Base-by-base conservation (phyloP, 2,888 invertebrate genomes). In the Belgica antarctica region DNA sequence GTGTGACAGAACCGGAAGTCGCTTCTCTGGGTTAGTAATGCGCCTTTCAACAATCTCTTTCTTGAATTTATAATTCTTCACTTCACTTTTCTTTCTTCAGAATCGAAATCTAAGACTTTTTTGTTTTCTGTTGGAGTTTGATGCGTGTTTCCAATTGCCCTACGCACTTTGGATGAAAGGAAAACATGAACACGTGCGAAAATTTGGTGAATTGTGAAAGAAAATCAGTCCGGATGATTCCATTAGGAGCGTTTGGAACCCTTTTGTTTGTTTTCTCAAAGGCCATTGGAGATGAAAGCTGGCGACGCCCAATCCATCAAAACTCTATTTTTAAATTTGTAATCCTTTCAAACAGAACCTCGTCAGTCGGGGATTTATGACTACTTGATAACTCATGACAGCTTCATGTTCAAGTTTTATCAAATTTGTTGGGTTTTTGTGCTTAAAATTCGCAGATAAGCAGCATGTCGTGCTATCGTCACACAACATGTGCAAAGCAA, bases 1-100 rank as follows among this genome's bases (percentile, higher is more conserved):
- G 19, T 68, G 68, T 68, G 68, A 68, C 68, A 68, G 68, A 68
- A 57, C 52, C 52, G 68, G 68, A 68, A 68, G 57, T 68, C 12
- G 57, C 52, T 68, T 68, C 68, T 57, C 68, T 68, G 57, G 68
- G 68, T 68, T 68, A 68, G 68, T 68, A 68, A 68, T 68, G 68
- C 68, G 68, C 46, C 68, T 57, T 68, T 57, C 68, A 57, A 31
- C 52, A 63, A 25, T 47, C 47, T 47, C 46, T 57, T 19, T 46
- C 17, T 34, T 28, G 68, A 68, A 68, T 68, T 25, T 68, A 68
- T 57, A 68, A 68, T 65, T 25, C 25, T 65, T 27, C 52, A 7
- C 22, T 65, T 25, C 10, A 47, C 46, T 27, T 15, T 65, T 46
- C n/a, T n/a, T n/a, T n/a, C 27, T 25, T n/a, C 59, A 59, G 59